Evolutionary conservation across 2,888 invertebrate species (phyloP).

Genomic region (Doris montereyensis): DNA sequence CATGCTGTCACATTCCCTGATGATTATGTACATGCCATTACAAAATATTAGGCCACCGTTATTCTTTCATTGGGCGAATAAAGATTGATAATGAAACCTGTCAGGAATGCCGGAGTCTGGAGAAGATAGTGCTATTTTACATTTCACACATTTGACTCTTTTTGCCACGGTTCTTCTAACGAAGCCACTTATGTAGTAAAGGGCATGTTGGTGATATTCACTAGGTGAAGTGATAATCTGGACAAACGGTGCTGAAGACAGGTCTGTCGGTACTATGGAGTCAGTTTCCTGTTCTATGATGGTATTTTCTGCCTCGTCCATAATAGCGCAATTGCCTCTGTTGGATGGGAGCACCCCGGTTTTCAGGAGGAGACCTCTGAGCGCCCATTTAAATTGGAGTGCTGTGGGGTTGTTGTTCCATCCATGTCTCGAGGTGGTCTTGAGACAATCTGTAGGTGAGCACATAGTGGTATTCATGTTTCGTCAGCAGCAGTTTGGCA

Average conservation of each 20-base stretch:
- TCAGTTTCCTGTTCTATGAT: background rate
- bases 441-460: constrained; percentile 3
- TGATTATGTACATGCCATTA: background rate
- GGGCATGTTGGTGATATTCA: background rate
- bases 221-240: background rate
- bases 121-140: background rate
- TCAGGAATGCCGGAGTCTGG: no score
- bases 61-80: background rate
- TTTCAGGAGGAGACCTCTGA: background rate
- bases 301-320: background rate
- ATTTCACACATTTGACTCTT: background rate
- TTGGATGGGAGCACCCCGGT: background rate
- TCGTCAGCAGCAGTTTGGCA: background rate
- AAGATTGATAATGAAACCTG: background rate
- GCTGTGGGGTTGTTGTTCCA: background rate
- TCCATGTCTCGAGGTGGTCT: constrained; percentile 2
- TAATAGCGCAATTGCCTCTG: background rate
- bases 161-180: background rate
- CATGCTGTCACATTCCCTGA: background rate
- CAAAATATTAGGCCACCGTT: background rate
- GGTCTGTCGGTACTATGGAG: no score
- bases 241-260: background rate
- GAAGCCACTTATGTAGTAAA: background rate
- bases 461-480: background rate
- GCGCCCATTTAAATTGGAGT: background rate